Conservation (phyloP, 1,140 invertebrate genomes). For the Lordiphosa stackelbergi region DNA sequence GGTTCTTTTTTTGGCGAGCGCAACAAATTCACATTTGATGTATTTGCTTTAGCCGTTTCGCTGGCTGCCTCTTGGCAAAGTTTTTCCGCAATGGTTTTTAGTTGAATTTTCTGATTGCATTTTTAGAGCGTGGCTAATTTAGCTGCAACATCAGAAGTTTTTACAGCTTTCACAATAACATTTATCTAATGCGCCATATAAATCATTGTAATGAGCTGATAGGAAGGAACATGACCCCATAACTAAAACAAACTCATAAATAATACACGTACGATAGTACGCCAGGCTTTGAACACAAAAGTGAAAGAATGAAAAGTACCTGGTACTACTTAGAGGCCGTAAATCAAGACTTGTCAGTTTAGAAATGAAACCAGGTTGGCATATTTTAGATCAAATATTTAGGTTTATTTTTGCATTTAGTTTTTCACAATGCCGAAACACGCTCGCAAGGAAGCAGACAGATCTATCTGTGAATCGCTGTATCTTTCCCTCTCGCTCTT, state of each 20-base stretch:
- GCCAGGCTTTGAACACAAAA: background rate
- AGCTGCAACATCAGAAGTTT: constrained; percentile 17
- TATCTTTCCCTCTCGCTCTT: constrained; percentile 11
- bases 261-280: constrained; percentile 26
- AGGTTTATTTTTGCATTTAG: constrained; percentile 67
- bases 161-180: constrained; percentile 44
- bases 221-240: constrained; percentile 25
- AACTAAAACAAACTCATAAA: constrained; percentile 42
- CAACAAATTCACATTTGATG: constrained; percentile 10
- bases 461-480: constrained; percentile 17
- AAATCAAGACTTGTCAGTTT: constrained; percentile 55
- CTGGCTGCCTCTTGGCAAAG: constrained; percentile 19
- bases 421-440: constrained; percentile 36
- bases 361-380: constrained; percentile 63
- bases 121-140: constrained; percentile 55
- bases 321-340: constrained; percentile 43
- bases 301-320: constrained; percentile 2
- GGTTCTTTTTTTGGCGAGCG: constrained; percentile 14
- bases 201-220: constrained; percentile 57
- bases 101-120: constrained; percentile 21
- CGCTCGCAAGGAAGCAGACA: constrained; percentile 59
- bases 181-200: constrained; percentile 47
- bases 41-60: constrained; percentile 24
- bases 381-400: constrained; percentile 66
- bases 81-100: constrained; percentile 1